Conservation (phyloP, 2,797 vertebrate species). For the Muscicapa comitata region DNA sequence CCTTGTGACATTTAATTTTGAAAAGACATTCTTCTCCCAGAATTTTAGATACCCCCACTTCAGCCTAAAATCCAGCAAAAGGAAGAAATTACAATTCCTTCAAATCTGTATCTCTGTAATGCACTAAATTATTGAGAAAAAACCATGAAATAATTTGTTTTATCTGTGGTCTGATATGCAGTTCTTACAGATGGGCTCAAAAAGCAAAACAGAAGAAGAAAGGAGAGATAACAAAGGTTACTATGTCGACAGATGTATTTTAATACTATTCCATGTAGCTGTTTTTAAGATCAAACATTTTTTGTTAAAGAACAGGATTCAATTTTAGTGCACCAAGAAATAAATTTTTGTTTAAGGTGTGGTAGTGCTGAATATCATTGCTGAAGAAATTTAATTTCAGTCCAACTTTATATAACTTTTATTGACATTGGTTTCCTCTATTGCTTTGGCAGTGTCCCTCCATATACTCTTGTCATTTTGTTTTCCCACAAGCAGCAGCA, state of each 20-base stretch:
- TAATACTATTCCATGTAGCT: background rate
- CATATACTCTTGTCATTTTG: constrained; percentile 16
- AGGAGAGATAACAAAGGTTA: background rate
- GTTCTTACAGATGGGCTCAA: background rate
- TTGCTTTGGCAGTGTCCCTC: background rate
- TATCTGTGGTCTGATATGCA: background rate
- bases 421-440: constrained; percentile 11
- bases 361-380: constrained; percentile 11
- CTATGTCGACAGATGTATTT: background rate
- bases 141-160: background rate
- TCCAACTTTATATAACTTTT: constrained; percentile 26
- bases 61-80: background rate
- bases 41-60: background rate
- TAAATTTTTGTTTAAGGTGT: background rate
- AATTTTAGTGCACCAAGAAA: background rate
- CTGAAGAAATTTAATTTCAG: constrained; percentile 36
- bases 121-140: background rate
- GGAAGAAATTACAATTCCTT: background rate
- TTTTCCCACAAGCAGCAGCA: background rate
- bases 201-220: background rate
- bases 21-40: background rate
- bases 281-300: background rate
- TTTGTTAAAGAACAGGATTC: background rate
- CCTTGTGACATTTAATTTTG: background rate
- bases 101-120: background rate